Conservation (phyloP, 2,888 invertebrate species). For the Leucoptera coffeella region DNA sequence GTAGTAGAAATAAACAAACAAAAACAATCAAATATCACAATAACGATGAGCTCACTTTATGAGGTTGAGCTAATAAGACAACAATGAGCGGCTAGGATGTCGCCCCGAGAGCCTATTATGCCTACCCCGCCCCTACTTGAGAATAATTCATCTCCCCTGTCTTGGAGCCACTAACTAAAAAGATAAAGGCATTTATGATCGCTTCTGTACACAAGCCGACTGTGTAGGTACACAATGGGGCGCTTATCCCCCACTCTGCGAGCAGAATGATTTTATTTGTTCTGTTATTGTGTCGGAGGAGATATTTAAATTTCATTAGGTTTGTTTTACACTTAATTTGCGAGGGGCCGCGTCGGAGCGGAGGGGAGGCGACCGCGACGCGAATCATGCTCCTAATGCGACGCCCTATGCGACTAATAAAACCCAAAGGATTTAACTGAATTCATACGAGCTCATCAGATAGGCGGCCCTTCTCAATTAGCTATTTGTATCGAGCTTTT, state of each 20-base stretch:
- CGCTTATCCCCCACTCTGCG: conserved; percentile 45
- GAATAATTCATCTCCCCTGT: conserved; percentile 17
- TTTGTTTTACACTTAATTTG: conserved; percentile 56
- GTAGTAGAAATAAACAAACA: too few relatives aligned
- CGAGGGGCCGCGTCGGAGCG: conserved; percentile 30
- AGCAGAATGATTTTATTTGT: conserved; percentile 50
- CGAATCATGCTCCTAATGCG: conserved; percentile 10
- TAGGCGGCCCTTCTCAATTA: too few relatives aligned
- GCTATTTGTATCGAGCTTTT: too few relatives aligned
- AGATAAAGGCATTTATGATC: conserved; percentile 7
- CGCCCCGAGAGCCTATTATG: conserved; percentile 44
- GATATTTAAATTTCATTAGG: conserved; percentile 55
- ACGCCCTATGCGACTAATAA: conserved; percentile 24
- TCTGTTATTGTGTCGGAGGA: conserved; percentile 44
- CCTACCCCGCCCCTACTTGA: conserved; percentile 37
- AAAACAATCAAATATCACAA: too few relatives aligned
- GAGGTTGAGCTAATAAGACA: conserved; percentile 45
- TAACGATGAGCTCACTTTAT: too few relatives aligned
- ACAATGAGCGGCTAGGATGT: conserved; percentile 44
- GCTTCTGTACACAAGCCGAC: conserved; percentile 9
- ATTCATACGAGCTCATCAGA: too few relatives aligned
- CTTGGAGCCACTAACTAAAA: conserved; percentile 22
- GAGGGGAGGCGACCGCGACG: conserved; percentile 34
- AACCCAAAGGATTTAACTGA: conserved; percentile 24
- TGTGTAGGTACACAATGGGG: conserved; percentile 40